Percentiles rank a stretch among this genome's conserved stretches.
Conservation (phyloP, 1,140 invertebrate genomes). For the Lanistes nyassanus region DNA sequence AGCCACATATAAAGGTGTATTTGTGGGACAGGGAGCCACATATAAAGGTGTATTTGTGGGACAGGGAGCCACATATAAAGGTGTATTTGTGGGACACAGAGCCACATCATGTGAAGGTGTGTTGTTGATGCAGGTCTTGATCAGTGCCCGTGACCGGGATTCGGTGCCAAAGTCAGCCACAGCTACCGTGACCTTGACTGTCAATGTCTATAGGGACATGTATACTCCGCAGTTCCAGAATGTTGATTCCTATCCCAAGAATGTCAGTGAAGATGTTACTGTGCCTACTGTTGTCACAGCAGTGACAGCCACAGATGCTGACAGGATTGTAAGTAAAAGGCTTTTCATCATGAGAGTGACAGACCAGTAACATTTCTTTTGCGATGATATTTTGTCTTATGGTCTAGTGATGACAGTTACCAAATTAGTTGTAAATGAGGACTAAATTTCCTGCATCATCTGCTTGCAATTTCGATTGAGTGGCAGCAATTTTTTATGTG, state of each 20-base stretch:
- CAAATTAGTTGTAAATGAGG: too few relatives aligned
- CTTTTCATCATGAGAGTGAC: background rate
- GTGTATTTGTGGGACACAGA: too few relatives aligned
- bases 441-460: too few relatives aligned
- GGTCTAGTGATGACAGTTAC: too few relatives aligned
- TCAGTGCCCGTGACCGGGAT: constrained; percentile 34
- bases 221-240: constrained; percentile 37
- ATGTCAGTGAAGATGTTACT: constrained; percentile 83
- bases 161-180: constrained; percentile 26
- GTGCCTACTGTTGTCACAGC: constrained; percentile 79
- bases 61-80: too few relatives aligned
- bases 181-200: constrained; percentile 40
- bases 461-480: too few relatives aligned
- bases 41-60: too few relatives aligned
- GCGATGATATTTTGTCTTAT: too few relatives aligned
- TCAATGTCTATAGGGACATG: constrained; percentile 42
- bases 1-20: too few relatives aligned
- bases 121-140: constrained; percentile 12
- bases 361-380: background rate
- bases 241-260: constrained; percentile 77
- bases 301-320: constrained; percentile 70
- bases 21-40: too few relatives aligned
- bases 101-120: too few relatives aligned
- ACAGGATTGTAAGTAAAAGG: constrained; percentile 28
- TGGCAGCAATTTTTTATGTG: too few relatives aligned